These are phyloP conservation scores for Panopea generosa DNA, from an alignment of 2,888 invertebrate genomes.

Conservation along the genomic window DNA sequence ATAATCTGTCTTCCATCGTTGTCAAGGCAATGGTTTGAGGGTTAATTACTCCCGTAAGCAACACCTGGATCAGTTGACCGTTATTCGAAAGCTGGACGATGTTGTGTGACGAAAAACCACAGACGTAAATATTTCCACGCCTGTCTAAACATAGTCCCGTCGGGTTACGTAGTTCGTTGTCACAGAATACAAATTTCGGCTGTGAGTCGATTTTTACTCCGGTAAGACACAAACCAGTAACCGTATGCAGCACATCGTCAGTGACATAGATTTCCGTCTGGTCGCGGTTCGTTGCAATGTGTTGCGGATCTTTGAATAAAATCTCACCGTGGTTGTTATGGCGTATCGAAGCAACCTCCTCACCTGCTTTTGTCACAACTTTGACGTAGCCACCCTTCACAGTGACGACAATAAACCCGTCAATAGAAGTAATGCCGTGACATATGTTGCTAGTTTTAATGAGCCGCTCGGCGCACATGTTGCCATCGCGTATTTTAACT, in stretches of 20 bases:
- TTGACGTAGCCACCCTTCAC: conserved; percentile 62
- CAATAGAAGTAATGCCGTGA: conserved; percentile 52
- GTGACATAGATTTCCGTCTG: conserved; percentile 60
- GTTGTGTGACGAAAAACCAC: conserved; percentile 59
- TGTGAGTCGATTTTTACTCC: conserved; percentile 48
- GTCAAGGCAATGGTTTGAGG: conserved; percentile 57
- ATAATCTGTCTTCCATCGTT: conserved; percentile 47
- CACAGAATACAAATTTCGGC: conserved; percentile 57
- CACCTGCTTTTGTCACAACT: conserved; percentile 55
- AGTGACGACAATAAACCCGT: conserved; percentile 54
- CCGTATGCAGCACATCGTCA: conserved; percentile 48
- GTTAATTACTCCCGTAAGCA: conserved; percentile 51
- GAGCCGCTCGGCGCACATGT: conserved; percentile 48
- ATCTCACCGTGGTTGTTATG: conserved; percentile 49
- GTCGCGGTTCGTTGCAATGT: conserved; percentile 50
- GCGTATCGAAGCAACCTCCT: conserved; percentile 55
- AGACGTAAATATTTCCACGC: conserved; percentile 54
- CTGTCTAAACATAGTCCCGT: conserved; percentile 55
- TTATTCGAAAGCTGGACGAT: conserved; percentile 45
- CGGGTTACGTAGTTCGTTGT: conserved; percentile 56
- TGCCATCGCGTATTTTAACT: conserved; percentile 49
- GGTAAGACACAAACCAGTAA: conserved; percentile 45
- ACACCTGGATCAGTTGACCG: conserved; percentile 37
- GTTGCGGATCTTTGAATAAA: conserved; percentile 57
- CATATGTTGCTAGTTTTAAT: conserved; percentile 60